Evolutionary conservation across 2,888 invertebrate species (phyloP).

Genomic region (Euzetes globulus): DNA sequence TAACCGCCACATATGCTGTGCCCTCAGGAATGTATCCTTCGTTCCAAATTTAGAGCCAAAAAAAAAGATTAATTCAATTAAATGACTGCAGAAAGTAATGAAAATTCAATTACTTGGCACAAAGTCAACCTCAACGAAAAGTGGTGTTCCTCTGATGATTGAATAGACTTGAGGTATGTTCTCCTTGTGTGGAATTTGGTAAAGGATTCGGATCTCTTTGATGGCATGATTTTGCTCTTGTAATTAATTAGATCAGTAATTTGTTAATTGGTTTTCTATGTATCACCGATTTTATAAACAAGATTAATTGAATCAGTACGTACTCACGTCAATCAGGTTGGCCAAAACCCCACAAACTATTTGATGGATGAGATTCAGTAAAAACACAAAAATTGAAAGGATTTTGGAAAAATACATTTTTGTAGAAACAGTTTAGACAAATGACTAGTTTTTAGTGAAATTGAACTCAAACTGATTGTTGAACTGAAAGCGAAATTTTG

Average conservation of each 20-base stretch:
- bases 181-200: conserved; percentile 4
- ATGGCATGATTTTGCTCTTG: conserved; percentile 33
- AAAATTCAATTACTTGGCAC: conserved; percentile 24
- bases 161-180: background rate
- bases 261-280: background rate
- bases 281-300: too few species aligned
- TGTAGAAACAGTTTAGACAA: background rate
- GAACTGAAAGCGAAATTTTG: background rate
- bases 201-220: conserved; percentile 30
- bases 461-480: background rate
- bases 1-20: conserved; percentile 19
- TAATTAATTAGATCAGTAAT: background rate
- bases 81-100: background rate
- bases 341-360: background rate
- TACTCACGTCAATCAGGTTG: conserved; percentile 11
- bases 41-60: background rate
- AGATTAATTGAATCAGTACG: background rate
- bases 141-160: conserved; percentile 10
- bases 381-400: background rate
- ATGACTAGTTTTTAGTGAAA: background rate
- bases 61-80: background rate
- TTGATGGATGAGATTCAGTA: background rate
- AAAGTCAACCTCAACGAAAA: conserved; percentile 31
- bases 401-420: background rate
- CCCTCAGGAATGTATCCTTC: conserved; percentile 29